Conservation (phyloP, 2,888 invertebrate species). For the Pogonocherus hispidulus region DNA sequence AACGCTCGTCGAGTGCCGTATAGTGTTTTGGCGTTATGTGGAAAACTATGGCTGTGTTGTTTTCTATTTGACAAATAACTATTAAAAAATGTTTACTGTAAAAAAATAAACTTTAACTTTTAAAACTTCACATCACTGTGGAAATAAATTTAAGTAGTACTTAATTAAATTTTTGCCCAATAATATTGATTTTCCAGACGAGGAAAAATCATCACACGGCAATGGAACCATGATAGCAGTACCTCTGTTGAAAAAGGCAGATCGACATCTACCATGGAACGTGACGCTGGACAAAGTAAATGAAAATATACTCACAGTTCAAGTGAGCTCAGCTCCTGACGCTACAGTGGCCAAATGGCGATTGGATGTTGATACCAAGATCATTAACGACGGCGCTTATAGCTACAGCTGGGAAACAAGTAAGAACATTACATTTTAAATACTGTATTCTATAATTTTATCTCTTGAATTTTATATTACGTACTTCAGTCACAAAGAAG, state of each 20-base stretch:
- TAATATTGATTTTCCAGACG: slow-evolving; percentile 70
- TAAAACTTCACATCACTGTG: no score
- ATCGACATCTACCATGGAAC: slow-evolving; percentile 79
- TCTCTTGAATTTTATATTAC: no score
- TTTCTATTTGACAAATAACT: no score
- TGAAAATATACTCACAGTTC: slow-evolving; percentile 74
- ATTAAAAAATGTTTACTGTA: no score
- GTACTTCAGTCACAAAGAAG: no score
- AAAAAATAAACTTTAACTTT: no score
- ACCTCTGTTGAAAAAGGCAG: slow-evolving; percentile 77
- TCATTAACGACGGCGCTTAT: slow-evolving; percentile 77
- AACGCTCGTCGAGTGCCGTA: no score
- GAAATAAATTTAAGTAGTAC: no score
- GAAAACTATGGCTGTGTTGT: no score
- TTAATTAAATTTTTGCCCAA: no score
- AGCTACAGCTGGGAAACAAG: slow-evolving; percentile 84
- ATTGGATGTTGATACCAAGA: slow-evolving; percentile 85
- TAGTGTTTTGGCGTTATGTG: no score
- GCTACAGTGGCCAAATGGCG: slow-evolving; percentile 87
- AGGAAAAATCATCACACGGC: slow-evolving; percentile 83
- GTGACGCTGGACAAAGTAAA: slow-evolving; percentile 79
- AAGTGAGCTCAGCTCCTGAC: slow-evolving; percentile 80
- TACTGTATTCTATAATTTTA: neutral
- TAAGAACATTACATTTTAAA: slow-evolving; percentile 64
- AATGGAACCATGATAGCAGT: slow-evolving; percentile 84